A percentile compares a stretch with the other conserved stretches of the same genome.
phyloP scores from a whole-genome alignment of 1,140 invertebrate species.

The Bombyx mori region DNA sequence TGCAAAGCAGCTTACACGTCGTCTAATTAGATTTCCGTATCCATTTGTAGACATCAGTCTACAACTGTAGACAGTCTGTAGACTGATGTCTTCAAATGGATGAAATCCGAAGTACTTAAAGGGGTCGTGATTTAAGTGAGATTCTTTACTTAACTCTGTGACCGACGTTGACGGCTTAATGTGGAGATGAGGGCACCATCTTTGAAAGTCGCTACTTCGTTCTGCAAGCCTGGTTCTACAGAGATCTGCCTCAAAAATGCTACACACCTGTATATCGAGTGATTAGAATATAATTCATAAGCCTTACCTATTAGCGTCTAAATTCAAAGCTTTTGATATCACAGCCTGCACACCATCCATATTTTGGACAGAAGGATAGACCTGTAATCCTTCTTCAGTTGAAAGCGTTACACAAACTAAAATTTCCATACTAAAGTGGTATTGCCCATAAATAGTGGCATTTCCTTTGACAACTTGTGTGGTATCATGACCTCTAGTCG shows the following conservation, averaged over 20 bases:
- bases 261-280: background rate
- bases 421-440: constrained; percentile 68
- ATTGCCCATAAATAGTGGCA: constrained; percentile 39
- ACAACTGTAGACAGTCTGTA: too few species aligned
- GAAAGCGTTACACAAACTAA: constrained; percentile 74
- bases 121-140: too few species aligned
- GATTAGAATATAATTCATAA: background rate
- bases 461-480: constrained; percentile 48
- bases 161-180: too few species aligned
- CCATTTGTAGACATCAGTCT: too few species aligned
- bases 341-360: constrained; percentile 72
- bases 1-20: too few species aligned
- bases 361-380: constrained; percentile 75
- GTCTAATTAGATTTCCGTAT: too few species aligned
- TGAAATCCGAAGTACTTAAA: too few species aligned
- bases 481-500: constrained; percentile 36
- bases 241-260: background rate
- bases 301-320: constrained; percentile 37
- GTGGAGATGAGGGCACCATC: background rate
- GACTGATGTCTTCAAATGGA: too few species aligned
- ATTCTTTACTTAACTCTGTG: too few species aligned
- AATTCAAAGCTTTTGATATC: constrained; percentile 71
- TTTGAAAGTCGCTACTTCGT: too few species aligned
- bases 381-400: constrained; percentile 76
- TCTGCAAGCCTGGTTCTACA: background rate